Conservation (phyloP, 2,888 invertebrate genomes). For the Heliconius cydno region DNA sequence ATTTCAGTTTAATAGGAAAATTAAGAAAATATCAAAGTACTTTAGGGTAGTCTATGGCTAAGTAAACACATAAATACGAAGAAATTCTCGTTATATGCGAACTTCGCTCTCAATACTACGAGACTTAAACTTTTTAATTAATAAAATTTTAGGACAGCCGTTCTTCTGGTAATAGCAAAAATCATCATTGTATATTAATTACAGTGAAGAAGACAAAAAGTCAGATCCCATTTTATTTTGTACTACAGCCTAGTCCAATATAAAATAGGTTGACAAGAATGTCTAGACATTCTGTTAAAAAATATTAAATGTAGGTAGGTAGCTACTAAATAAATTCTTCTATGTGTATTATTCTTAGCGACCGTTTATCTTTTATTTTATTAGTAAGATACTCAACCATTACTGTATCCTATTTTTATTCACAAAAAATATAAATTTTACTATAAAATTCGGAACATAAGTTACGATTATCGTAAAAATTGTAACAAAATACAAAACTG, state of each 20-base stretch:
- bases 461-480: neutral
- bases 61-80: slow-evolving; percentile 11
- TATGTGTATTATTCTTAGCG: too few relatives aligned
- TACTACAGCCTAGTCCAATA: neutral
- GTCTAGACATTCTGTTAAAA: neutral
- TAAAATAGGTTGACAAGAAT: neutral
- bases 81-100: neutral
- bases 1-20: neutral
- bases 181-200: neutral
- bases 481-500: neutral
- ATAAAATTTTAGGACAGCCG: neutral
- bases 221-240: neutral
- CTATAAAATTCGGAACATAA: neutral
- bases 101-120: neutral
- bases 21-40: neutral
- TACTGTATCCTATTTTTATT: neutral
- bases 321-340: too few relatives aligned
- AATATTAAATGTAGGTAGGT: too few relatives aligned
- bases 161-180: neutral
- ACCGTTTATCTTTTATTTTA: neutral
- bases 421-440: neutral
- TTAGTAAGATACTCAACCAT: neutral
- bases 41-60: neutral
- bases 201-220: neutral
- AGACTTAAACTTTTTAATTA: slow-evolving; percentile 17